Conservation (phyloP, 1,140 invertebrate genomes). For the Babylonia areolata region DNA sequence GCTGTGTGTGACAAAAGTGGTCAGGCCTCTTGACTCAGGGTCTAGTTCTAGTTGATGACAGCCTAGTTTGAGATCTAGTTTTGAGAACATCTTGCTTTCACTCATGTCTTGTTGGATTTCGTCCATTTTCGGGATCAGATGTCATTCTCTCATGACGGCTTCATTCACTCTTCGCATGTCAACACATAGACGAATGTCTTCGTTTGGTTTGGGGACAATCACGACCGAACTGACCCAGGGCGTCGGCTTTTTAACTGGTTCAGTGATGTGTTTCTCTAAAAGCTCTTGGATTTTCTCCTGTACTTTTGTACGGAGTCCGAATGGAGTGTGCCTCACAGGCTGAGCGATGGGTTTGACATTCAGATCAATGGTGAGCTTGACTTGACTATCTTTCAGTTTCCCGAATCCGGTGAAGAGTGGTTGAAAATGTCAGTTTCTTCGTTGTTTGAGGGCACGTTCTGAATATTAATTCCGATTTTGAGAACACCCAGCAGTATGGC, state of each 20-base stretch:
- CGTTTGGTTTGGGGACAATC: conserved; percentile 46
- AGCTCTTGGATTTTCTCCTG: conserved; percentile 52
- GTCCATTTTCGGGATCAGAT: conserved; percentile 62
- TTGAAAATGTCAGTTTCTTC: not conserved
- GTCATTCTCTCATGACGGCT: conserved; percentile 60
- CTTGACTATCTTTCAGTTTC: conserved; percentile 8
- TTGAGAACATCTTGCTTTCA: conserved; percentile 34
- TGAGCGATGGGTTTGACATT: not conserved
- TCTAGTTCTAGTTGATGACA: no score
- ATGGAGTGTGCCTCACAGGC: conserved; percentile 16
- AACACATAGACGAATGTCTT: conserved; percentile 65
- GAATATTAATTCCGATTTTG: not conserved
- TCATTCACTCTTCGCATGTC: conserved; percentile 66
- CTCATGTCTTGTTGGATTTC: conserved; percentile 51
- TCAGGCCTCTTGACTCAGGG: no score
- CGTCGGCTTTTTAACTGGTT: conserved; percentile 53
- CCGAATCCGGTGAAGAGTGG: not conserved
- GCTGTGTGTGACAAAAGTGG: no score
- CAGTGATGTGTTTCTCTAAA: conserved; percentile 55
- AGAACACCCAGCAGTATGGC: conserved; percentile 6
- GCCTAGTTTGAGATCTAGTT: no score
- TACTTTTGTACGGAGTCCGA: conserved; percentile 27
- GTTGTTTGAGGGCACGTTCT: not conserved
- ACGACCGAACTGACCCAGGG: conserved; percentile 62
- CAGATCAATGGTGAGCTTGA: conserved; percentile 10